phyloP scores from a whole-genome alignment of 2,888 invertebrate genomes.

The Clistopyga incitator region DNA sequence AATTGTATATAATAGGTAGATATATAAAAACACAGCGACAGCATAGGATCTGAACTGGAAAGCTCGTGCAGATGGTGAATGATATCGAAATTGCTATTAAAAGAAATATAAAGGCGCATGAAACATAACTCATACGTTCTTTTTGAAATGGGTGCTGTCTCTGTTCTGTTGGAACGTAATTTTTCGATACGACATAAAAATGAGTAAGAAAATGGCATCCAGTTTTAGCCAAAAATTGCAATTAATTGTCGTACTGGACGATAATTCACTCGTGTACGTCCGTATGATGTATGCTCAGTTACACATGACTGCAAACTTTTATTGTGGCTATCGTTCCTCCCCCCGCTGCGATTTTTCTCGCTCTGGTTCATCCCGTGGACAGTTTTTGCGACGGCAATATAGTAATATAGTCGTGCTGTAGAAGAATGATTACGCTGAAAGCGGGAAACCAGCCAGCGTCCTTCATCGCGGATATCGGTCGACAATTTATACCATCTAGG shows the following conservation, averaged over 20 bases:
- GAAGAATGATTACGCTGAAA: constrained; percentile 30
- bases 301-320: constrained; percentile 54
- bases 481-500: constrained; percentile 61
- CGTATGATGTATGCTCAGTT: constrained; percentile 53
- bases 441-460: constrained; percentile 20
- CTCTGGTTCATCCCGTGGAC: constrained; percentile 18
- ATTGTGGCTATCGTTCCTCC: neutral
- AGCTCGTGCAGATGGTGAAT: constrained; percentile 9
- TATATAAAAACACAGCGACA: constrained; percentile 3
- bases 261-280: constrained; percentile 56
- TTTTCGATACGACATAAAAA: constrained; percentile 16
- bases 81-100: constrained; percentile 11
- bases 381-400: constrained; percentile 11
- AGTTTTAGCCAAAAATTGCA: constrained; percentile 43
- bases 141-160: neutral
- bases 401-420: neutral
- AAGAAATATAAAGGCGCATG: constrained; percentile 13
- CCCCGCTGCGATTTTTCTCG: neutral
- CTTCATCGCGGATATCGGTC: constrained; percentile 42
- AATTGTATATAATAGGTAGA: neutral
- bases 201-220: constrained; percentile 38
- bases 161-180: neutral
- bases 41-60: neutral
- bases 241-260: constrained; percentile 58
- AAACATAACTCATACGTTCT: constrained; percentile 19